Evolutionary conservation across 2,113 vertebrate genomes (phyloP).

Genomic region (Perca flavescens): DNA sequence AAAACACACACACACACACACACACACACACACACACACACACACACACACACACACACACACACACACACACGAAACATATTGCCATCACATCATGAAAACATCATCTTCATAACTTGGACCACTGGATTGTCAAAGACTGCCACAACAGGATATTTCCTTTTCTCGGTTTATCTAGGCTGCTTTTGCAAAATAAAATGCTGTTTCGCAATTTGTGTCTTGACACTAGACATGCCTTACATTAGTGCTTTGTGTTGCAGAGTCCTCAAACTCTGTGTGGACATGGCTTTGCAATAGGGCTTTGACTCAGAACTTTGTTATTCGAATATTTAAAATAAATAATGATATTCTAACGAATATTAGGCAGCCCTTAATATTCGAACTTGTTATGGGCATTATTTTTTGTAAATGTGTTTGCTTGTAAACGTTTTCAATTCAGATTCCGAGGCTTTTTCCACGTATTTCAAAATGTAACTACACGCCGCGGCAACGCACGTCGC

Average conservation of each 20-base stretch:
- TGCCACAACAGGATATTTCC: not conserved
- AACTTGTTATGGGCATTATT: no score
- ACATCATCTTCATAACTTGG: slow-evolving; percentile 25
- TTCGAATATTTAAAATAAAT: no score
- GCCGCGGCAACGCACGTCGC: no score
- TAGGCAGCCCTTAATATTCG: no score
- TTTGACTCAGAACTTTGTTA: no score
- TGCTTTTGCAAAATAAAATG: not conserved
- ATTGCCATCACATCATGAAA: not conserved
- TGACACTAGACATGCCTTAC: not conserved
- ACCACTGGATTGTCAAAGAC: slow-evolving; percentile 10
- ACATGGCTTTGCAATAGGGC: not conserved
- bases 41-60: no score
- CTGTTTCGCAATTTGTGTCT: not conserved
- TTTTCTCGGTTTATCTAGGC: not conserved
- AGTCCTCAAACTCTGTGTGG: not conserved
- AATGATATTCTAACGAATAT: no score
- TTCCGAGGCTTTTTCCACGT: no score
- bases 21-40: no score
- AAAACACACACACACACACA: not conserved
- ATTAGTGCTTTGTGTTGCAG: not conserved
- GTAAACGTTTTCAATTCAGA: no score
- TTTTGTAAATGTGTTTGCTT: no score
- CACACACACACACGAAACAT: not conserved
- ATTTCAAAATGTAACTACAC: no score